Evolutionary conservation across 2,113 vertebrate species (phyloP).

Genomic region (Sterna hirundo): DNA sequence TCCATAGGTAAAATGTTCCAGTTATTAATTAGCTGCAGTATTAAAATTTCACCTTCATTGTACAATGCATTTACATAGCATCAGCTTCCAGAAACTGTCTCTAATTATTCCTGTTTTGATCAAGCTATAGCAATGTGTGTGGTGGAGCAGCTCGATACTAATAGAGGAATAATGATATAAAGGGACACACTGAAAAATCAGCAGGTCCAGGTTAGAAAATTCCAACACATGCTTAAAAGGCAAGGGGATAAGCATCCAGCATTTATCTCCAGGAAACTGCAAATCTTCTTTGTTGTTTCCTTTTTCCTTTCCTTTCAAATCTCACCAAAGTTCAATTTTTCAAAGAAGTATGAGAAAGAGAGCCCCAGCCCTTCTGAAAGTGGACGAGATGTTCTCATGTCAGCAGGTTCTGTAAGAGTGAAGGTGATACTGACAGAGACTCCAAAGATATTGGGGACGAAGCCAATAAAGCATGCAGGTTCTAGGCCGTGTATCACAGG

Average conservation of each 20-base stretch:
- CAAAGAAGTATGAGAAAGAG: background rate
- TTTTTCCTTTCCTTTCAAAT: slow-evolving; percentile 17
- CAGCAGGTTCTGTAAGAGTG: background rate
- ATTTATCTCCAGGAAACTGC: background rate
- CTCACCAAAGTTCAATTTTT: slow-evolving; percentile 7
- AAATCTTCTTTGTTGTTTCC: background rate
- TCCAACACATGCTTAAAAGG: background rate
- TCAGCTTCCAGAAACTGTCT: background rate
- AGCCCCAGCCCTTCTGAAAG: background rate
- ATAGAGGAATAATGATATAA: background rate
- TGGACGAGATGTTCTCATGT: background rate
- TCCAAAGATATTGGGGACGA: background rate
- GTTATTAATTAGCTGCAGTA: background rate
- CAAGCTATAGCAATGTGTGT: background rate
- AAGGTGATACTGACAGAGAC: background rate
- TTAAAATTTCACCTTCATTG: background rate
- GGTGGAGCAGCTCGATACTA: background rate
- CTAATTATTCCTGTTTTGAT: background rate
- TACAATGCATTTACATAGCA: background rate
- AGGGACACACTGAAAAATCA: background rate
- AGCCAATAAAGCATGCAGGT: background rate
- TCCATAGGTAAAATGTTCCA: background rate
- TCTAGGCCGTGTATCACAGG: background rate
- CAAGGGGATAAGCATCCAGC: background rate
- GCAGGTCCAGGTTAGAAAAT: background rate